A percentile compares a stretch with the other conserved stretches of the same genome.
phyloP scores from a whole-genome alignment of 2,113 vertebrate species.

The Craseonycteris thonglongyai region DNA sequence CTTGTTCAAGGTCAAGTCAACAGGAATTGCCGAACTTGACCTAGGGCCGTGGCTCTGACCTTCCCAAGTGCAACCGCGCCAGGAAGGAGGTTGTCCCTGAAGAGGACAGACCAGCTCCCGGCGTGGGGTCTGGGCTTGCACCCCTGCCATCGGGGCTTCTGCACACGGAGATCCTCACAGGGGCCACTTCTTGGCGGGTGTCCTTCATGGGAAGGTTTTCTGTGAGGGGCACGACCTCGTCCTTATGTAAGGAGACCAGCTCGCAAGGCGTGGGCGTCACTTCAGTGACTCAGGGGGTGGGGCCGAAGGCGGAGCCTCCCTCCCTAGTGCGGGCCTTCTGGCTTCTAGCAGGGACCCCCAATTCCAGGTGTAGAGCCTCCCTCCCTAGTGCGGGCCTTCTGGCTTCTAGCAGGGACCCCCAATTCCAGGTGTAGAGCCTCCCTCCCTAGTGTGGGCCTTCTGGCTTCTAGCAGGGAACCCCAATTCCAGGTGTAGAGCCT shows the following conservation, averaged over 20 bases:
- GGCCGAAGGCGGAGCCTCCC: not conserved
- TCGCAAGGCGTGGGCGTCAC: not conserved
- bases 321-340: not conserved
- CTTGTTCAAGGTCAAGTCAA: constrained; percentile 49
- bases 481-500: too few species aligned
- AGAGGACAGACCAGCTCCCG: not conserved
- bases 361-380: too few species aligned
- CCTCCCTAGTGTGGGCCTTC: not conserved
- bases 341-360: not conserved
- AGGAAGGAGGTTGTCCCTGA: not conserved
- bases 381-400: not conserved
- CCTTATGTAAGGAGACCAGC: not conserved
- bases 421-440: too few species aligned
- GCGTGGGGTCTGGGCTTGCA: not conserved
- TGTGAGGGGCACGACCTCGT: not conserved
- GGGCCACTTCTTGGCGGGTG: constrained; percentile 15
- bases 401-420: not conserved
- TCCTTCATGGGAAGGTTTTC: constrained; percentile 11
- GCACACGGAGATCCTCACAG: not conserved
- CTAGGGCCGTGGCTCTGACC: not conserved
- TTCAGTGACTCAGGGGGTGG: not conserved
- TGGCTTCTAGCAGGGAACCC: not conserved
- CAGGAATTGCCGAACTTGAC: not conserved
- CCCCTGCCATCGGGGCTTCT: not conserved
- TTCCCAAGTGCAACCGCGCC: not conserved